phyloP scores from a whole-genome alignment of 2,888 invertebrate genomes.

The Brachyptera putata region DNA sequence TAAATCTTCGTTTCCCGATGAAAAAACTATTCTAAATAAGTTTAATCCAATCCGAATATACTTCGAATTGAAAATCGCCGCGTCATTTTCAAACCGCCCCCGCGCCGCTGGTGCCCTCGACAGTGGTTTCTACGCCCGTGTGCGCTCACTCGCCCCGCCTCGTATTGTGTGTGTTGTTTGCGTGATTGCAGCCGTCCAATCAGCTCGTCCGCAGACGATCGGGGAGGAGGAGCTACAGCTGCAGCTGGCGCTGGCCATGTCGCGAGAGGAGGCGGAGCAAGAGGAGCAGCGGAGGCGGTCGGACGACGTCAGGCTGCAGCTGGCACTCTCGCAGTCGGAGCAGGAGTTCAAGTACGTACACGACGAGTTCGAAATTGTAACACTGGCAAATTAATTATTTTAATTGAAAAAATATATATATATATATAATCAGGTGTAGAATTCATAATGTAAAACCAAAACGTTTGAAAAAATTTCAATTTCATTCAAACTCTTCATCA shows the following conservation, averaged over 20 bases:
- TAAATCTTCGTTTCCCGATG: no score
- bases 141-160: conserved; percentile 14
- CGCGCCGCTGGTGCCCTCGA: not conserved
- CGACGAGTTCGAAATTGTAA: not conserved
- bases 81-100: no score
- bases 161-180: conserved; percentile 36
- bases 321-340: conserved; percentile 92
- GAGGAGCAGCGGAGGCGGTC: conserved; percentile 90
- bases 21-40: no score
- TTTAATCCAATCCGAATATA: no score
- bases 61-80: no score
- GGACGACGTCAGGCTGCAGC: conserved; percentile 92
- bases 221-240: conserved; percentile 98
- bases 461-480: no score
- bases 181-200: conserved; percentile 67
- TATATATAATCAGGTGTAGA: no score
- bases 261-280: conserved; percentile 96
- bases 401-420: no score
- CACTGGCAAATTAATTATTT: no score
- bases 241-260: conserved; percentile 97
- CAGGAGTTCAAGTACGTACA: conserved; percentile 77
- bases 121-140: conserved; percentile 8
- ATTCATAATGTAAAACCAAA: no score
- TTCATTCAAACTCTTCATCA: no score
- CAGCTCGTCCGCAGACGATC: conserved; percentile 91